Percentiles rank a stretch among this genome's conserved stretches.
Evolutionary conservation across 2,113 vertebrate genomes (phyloP).

Genomic region (Jacana jacana): DNA sequence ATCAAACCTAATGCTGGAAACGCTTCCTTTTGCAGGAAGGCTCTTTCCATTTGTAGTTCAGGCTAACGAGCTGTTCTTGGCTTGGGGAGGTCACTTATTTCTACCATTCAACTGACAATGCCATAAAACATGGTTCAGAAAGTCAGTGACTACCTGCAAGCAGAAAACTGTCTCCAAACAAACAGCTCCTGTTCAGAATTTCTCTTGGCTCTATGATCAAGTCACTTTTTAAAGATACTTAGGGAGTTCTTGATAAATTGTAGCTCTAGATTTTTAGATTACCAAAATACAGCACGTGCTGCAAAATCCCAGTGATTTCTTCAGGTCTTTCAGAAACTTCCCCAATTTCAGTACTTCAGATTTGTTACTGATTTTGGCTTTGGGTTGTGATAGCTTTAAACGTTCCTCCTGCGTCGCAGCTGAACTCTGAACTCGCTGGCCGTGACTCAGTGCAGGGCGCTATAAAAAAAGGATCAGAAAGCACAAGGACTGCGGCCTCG

Average conservation of each 20-base stretch:
- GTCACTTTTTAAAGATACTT: background rate
- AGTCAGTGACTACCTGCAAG: background rate
- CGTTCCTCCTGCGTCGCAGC: background rate
- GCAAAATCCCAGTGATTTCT: background rate
- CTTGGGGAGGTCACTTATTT: background rate
- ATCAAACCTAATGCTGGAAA: no score
- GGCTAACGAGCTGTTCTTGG: background rate
- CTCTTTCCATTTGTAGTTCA: background rate
- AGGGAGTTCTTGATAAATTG: background rate
- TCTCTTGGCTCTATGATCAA: background rate
- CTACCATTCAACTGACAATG: background rate
- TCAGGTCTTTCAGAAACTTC: background rate
- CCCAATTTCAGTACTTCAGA: background rate
- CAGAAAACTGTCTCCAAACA: background rate
- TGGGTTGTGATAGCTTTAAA: conserved; percentile 2
- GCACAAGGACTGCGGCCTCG: background rate
- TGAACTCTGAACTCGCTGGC: conserved; percentile 39
- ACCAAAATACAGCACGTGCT: background rate
- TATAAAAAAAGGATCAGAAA: background rate
- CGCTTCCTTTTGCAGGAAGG: no score
- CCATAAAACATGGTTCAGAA: background rate
- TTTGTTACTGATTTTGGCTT: background rate
- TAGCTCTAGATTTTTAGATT: background rate
- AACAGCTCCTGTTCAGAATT: background rate
- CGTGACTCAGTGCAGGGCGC: conserved; percentile 21